Conservation (phyloP, 2,797 vertebrate genomes). For the Dromococcyx pavoninus region DNA sequence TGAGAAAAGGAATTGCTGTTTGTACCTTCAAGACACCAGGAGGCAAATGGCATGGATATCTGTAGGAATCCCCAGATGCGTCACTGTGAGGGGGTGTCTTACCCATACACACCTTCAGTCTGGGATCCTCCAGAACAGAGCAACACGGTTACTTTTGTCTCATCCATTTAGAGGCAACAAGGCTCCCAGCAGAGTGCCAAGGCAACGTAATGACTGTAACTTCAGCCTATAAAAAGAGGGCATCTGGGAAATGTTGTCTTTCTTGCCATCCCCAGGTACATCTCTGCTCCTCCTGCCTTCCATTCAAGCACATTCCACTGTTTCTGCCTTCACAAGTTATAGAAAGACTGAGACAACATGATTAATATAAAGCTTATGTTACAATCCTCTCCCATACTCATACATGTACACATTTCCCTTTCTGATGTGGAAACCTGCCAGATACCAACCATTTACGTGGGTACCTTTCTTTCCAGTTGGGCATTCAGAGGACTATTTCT, state of each 20-base stretch:
- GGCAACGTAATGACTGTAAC: not conserved
- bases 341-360: not conserved
- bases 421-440: not conserved
- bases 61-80: not conserved
- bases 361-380: not conserved
- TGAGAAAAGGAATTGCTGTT: not conserved
- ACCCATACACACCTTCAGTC: not conserved
- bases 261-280: not conserved
- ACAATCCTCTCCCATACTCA: not conserved
- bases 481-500: not conserved
- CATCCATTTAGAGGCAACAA: not conserved
- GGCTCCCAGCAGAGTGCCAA: not conserved
- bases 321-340: conserved; percentile 10
- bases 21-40: not conserved
- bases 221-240: not conserved
- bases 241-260: not conserved
- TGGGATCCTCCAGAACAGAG: not conserved
- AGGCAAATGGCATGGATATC: not conserved
- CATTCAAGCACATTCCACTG: not conserved
- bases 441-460: not conserved
- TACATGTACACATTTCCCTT: not conserved
- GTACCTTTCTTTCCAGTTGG: not conserved
- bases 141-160: not conserved
- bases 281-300: not conserved
- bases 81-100: not conserved